Evolutionary conservation across 2,797 vertebrate species (phyloP).

Genomic region (Trachurus trachurus): DNA sequence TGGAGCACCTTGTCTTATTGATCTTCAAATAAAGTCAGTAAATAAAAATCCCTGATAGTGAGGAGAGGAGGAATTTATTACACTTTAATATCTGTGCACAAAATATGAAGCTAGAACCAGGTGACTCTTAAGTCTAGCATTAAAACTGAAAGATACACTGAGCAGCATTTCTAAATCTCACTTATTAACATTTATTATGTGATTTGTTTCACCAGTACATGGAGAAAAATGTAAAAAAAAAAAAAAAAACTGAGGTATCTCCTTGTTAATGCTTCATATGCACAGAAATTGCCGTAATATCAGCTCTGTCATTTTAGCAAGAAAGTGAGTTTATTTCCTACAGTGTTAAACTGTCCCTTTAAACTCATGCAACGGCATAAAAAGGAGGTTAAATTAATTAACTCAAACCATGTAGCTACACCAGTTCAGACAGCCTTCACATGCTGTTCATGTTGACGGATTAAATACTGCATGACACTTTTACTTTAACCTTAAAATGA

Average conservation of each 20-base stretch:
- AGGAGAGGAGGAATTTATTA: too few species aligned
- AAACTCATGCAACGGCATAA: not conserved
- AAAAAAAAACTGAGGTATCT: not conserved
- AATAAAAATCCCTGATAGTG: too few species aligned
- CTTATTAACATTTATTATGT: constrained; percentile 2
- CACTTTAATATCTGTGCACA: too few species aligned
- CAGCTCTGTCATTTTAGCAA: not conserved
- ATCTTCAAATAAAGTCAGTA: too few species aligned
- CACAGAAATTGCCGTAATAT: not conserved
- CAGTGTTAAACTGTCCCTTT: not conserved
- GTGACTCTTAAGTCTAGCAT: not conserved
- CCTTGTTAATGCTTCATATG: not conserved
- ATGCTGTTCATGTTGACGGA: constrained; percentile 11
- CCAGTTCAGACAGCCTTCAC: constrained; percentile 1
- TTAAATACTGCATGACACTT: not conserved
- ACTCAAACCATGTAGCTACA: not conserved
- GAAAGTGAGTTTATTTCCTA: not conserved
- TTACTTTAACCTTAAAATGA: constrained; percentile 39
- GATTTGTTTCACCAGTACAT: not conserved
- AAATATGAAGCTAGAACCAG: not conserved
- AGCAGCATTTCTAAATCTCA: not conserved
- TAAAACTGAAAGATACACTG: not conserved
- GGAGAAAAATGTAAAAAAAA: not conserved
- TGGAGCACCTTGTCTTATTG: too few species aligned
- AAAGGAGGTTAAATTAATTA: not conserved